Conservation (phyloP, 1,140 invertebrate species). For the Drosophila tsacasi region DNA sequence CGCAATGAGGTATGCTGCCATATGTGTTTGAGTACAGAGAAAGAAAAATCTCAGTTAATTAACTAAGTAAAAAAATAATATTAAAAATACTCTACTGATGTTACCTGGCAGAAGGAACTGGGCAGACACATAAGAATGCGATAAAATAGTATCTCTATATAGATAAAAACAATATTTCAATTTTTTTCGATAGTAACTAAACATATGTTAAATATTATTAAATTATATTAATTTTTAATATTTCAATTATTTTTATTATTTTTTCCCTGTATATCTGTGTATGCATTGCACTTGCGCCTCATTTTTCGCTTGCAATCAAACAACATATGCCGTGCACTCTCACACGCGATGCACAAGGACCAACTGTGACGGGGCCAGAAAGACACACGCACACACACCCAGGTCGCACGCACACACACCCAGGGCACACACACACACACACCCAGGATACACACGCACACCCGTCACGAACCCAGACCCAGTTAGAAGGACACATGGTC, state of each 20-base stretch:
- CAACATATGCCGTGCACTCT: constrained; percentile 69
- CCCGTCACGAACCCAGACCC: constrained; percentile 16
- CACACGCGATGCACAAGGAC: constrained; percentile 64
- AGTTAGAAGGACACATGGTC: constrained; percentile 57
- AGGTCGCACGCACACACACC: background rate
- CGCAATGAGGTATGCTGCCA: constrained; percentile 40
- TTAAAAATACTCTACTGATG: no score
- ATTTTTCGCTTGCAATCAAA: constrained; percentile 70
- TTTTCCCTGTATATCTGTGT: constrained; percentile 29
- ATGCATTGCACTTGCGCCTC: constrained; percentile 52
- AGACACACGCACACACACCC: constrained; percentile 17
- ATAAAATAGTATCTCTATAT: no score
- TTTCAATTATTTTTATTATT: background rate
- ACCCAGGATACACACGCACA: no score
- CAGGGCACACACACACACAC: constrained; percentile 12
- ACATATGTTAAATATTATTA: no score
- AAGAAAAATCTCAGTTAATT: background rate
- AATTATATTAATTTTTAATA: background rate
- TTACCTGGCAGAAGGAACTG: background rate
- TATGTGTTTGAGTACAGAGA: constrained; percentile 24
- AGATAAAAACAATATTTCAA: no score
- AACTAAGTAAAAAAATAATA: background rate
- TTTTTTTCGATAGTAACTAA: no score
- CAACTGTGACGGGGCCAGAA: constrained; percentile 48
- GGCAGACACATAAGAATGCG: no score